A percentile compares a stretch with the other conserved stretches of the same genome.
These are phyloP conservation scores for Protobothrops flavoviridis DNA, from an alignment of 2,113 vertebrate species.

Conservation along the genomic window DNA sequence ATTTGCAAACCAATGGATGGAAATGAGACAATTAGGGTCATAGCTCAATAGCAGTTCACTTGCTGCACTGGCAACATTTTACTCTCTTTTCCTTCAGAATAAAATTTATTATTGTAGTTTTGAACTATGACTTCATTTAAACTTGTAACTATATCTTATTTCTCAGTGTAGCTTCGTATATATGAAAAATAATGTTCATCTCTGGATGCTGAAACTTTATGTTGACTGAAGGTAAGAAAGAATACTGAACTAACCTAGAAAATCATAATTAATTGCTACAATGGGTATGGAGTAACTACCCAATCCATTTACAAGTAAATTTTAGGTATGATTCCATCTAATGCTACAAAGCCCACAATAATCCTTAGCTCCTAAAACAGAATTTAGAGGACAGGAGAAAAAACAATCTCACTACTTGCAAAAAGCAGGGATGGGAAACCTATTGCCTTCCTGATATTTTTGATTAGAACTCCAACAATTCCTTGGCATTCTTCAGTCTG, in stretches of 20 bases:
- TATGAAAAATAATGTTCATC: background rate
- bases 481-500: background rate
- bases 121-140: constrained; percentile 61
- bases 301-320: constrained; percentile 18
- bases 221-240: constrained; percentile 56
- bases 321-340: constrained; percentile 1
- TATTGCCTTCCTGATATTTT: background rate
- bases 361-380: background rate
- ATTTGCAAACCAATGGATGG: constrained; percentile 42
- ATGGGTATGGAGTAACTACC: background rate
- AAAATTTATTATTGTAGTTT: constrained; percentile 62
- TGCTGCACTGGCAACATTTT: constrained; percentile 37
- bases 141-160: constrained; percentile 48
- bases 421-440: background rate
- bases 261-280: background rate
- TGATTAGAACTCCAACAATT: background rate
- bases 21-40: constrained; percentile 62
- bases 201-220: constrained; percentile 46
- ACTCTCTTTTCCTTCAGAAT: constrained; percentile 27
- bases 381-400: background rate
- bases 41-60: constrained; percentile 47
- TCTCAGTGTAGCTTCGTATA: constrained; percentile 32
- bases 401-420: background rate
- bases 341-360: background rate
- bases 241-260: constrained; percentile 48